phyloP scores from a whole-genome alignment of 2,888 invertebrate genomes.

The Drosophila picticornis region DNA sequence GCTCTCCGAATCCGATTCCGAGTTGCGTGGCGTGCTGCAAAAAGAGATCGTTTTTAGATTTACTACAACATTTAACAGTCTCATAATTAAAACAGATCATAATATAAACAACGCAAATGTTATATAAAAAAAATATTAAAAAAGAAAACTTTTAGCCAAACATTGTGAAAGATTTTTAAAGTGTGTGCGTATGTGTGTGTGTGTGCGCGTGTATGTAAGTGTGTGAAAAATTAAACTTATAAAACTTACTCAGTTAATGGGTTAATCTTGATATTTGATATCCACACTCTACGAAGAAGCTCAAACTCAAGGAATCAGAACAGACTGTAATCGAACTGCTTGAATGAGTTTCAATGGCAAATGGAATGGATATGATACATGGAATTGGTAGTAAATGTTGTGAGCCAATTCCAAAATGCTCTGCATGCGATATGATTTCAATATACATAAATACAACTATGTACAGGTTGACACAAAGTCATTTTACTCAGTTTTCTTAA shows the following conservation, averaged over 20 bases:
- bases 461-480: conserved; percentile 8
- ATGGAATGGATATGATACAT: conserved; percentile 41
- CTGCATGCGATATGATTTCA: not conserved
- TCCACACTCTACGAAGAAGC: conserved; percentile 44
- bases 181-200: conserved; percentile 5
- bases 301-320: conserved; percentile 52
- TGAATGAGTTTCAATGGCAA: conserved; percentile 49
- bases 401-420: conserved; percentile 9
- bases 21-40: conserved; percentile 85
- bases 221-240: conserved; percentile 23
- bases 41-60: conserved; percentile 3
- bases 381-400: conserved; percentile 3
- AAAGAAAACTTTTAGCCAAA: conserved; percentile 20
- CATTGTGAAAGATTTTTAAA: not conserved
- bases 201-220: conserved; percentile 5
- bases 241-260: conserved; percentile 68
- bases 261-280: conserved; percentile 50
- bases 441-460: conserved; percentile 9
- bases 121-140: conserved; percentile 10
- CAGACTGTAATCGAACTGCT: conserved; percentile 49
- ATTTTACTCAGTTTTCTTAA: not conserved
- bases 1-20: conserved; percentile 93
- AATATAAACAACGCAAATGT: conserved; percentile 20
- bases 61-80: not conserved
- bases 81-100: conserved; percentile 9